Base-by-base conservation (phyloP, 2,113 vertebrate species). In the Fregetta grallaria region DNA sequence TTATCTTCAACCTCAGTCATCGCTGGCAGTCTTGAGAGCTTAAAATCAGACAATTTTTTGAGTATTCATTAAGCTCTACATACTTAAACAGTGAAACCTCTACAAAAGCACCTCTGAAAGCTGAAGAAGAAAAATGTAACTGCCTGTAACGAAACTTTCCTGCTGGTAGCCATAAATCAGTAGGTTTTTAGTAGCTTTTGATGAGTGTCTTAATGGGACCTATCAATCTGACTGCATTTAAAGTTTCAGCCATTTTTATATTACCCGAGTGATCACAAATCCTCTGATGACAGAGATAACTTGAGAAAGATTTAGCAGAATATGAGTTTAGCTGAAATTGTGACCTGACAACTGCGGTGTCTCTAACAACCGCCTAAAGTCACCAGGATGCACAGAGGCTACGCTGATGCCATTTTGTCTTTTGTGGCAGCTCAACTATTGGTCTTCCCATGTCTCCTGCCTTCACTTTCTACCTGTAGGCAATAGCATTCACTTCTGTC, bases 151-250 rank as follows among this genome's bases (percentile, higher is more conserved):
- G 2, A 85, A 88, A 72, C 49, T 68, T 84, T 49, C 70, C 80
- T 95, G 86, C 53, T 87, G 66, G 62, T 72, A 84, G 71, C 72
- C 45, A 61, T 92, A 81, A 71, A 84, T 92, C 80, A 62, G 44
- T 66, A 61, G 66, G 49, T 19, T 94, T 92, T 95, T 77, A 79
- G 80, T 62, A 89, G 91, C 49, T 94, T 94, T 80, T 89, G 92
- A 91, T 87, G 76, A 89, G 58, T 2, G 1, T 85, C 56, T 92
- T 92, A 91, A 84, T 85, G 76, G 68, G 58, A 27, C 70, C 83
- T 89, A 53, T 95, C 92, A 89, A 9, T 89, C 83, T 70, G 84
- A 68, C 73, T 89, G 53, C 76, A 45, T 84, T 95, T 91, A 47
- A 77, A 65, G 47, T 75, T 91, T 88, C 92, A 75, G 53, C 73